A percentile compares a stretch with the other conserved stretches of the same genome.
Conservation (phyloP, 2,113 vertebrate species). For the Pteronura brasiliensis region DNA sequence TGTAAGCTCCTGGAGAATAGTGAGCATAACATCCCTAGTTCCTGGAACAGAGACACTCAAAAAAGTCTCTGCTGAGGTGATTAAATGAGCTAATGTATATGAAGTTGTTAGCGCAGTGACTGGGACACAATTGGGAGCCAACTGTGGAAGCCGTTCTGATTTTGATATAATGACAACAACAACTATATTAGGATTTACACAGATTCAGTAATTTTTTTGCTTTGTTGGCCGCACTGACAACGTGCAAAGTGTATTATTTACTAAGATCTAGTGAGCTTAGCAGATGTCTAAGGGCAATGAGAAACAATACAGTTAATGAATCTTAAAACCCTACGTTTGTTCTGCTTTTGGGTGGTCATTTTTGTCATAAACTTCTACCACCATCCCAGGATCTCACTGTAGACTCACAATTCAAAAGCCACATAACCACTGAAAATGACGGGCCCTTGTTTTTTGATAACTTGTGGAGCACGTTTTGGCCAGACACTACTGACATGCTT, state of each 20-base stretch:
- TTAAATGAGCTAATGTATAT: background rate
- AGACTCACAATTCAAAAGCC: background rate
- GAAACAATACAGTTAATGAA: background rate
- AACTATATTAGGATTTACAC: background rate
- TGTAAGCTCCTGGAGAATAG: background rate
- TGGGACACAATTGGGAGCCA: background rate
- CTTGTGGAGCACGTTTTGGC: background rate
- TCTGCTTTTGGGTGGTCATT: background rate
- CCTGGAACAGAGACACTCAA: background rate
- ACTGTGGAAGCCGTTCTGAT: background rate
- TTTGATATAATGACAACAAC: background rate
- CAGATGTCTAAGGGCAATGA: background rate
- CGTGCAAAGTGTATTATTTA: background rate
- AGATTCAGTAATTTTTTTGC: background rate
- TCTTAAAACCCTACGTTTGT: background rate
- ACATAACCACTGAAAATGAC: background rate
- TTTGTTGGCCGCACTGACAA: background rate
- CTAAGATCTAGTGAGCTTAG: background rate
- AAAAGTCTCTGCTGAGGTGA: background rate
- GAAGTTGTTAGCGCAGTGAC: background rate
- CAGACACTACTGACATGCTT: background rate
- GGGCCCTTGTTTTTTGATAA: background rate
- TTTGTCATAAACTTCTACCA: background rate
- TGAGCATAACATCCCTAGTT: background rate
- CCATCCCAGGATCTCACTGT: background rate